phyloP scores from a whole-genome alignment of 1,140 invertebrate species.

The Zaprionus lachaisei region DNA sequence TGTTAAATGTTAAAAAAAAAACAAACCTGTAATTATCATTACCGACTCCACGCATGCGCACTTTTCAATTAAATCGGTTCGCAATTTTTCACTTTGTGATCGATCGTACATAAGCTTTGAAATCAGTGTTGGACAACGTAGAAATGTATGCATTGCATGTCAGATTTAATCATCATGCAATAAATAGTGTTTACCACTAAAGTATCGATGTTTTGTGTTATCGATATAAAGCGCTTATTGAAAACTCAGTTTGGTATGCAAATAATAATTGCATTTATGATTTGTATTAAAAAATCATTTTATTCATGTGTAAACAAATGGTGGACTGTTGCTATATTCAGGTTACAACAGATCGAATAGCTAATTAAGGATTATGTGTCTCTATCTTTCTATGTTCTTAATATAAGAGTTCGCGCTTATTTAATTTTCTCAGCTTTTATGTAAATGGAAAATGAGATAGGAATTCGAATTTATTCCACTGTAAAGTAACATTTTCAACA shows the following conservation, averaged over 20 bases:
- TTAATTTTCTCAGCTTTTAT: not conserved
- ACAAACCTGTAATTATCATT: constrained; percentile 50
- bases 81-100: constrained; percentile 49
- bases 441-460: constrained; percentile 7
- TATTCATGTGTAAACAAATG: constrained; percentile 10
- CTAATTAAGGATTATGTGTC: not conserved
- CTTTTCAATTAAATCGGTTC: constrained; percentile 37
- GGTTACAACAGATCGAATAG: constrained; percentile 5
- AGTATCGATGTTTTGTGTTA: not conserved
- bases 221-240: not conserved
- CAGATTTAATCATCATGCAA: constrained; percentile 12
- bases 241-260: not conserved
- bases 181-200: not conserved
- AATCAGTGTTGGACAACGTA: constrained; percentile 19
- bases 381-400: constrained; percentile 1
- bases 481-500: constrained; percentile 6
- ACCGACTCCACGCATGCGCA: constrained; percentile 49
- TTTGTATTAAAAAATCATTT: not conserved
- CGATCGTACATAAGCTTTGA: constrained; percentile 23
- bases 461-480: not conserved
- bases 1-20: constrained; percentile 17
- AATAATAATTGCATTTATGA: not conserved
- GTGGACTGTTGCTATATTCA: constrained; percentile 5
- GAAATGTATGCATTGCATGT: constrained; percentile 6
- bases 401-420: constrained; percentile 2